Base-by-base conservation (phyloP, 2,797 vertebrate species). In the Rachycentron canadum region DNA sequence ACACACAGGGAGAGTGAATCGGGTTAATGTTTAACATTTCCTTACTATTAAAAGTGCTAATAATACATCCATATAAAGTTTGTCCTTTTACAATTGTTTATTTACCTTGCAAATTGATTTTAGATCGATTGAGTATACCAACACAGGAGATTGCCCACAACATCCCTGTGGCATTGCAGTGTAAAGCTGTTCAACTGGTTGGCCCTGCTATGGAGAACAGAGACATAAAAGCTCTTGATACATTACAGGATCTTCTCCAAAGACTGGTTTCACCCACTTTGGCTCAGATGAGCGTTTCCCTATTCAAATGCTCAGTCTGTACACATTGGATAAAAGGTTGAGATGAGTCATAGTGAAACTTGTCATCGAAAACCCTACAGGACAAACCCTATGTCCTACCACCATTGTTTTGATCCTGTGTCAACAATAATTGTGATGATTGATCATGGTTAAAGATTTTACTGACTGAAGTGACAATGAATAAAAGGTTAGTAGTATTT, bases 171-270 rank as follows among this genome's bases (percentile, higher is more conserved):
- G 25, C 19, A 10, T 63, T 70, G 28, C 6, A 21, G 25, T 68
- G 17, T 66, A 43, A 61, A 78, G 75, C 73, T 47, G 85, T 77
- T 56, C 5, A 73, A 87, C 83, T 71, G 81, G 87, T 86, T 65
- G 50, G 45, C 57, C 78, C 45, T 40, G 73, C 57, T 75, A 6
- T 16, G 16, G 57, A 59, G 61, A 79, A 36, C 56, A n/a, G 8
- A 66, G 45, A 72, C 65, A 47, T n/a, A 19, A 53, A 69, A 3
- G 38, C 23, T 40, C 0, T 43, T 69, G 14, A 30, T 78, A 55
- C 61, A 69, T 26, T 60, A 47, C 19, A 50, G 52, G 67, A 38
- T 76, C 6, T 56, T 62, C 77, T 78, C 21, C 64, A 25, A 28
- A 36, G 19, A 62, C 38, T 50, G 40, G 16, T 79, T 82, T 82